A percentile compares a stretch with the other conserved stretches of the same genome.
phyloP scores from a whole-genome alignment of 2,888 invertebrate species.

The Drosophila formosana region DNA sequence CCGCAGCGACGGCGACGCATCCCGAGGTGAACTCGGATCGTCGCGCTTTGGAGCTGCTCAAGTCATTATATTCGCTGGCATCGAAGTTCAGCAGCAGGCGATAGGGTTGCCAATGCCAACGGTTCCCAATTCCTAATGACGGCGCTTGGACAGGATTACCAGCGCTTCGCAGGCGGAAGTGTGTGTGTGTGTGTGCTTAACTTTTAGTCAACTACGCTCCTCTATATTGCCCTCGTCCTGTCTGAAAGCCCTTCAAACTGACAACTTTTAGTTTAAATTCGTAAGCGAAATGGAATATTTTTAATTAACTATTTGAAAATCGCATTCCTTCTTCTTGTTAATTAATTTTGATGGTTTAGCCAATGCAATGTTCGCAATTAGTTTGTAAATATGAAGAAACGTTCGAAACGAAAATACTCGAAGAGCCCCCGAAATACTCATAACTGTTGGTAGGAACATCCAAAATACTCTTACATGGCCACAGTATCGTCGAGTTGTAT shows the following conservation, averaged over 20 bases:
- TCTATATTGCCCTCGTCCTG: constrained; percentile 8
- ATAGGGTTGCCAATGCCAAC: constrained; percentile 64
- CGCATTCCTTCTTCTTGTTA: constrained; percentile 48
- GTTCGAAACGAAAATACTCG: constrained; percentile 61
- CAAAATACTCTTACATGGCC: constrained; percentile 26
- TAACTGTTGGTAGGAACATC: constrained; percentile 7
- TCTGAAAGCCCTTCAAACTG: constrained; percentile 11
- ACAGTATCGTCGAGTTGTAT: constrained; percentile 62
- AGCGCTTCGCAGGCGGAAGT: constrained; percentile 42
- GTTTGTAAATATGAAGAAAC: constrained; percentile 75
- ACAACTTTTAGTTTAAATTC: constrained; percentile 31
- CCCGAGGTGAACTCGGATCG: constrained; percentile 87
- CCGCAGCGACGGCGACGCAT: constrained; percentile 58
- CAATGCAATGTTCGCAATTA: constrained; percentile 65
- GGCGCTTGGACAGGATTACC: constrained; percentile 45
- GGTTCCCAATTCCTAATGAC: constrained; percentile 71
- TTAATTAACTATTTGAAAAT: constrained; percentile 15
- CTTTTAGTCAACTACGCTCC: constrained; percentile 74
- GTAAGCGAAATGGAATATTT: constrained; percentile 2
- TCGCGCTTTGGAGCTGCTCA: constrained; percentile 92
- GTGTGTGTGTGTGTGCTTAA: constrained; percentile 57
- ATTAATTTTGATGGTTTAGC: constrained; percentile 59
- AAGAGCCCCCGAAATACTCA: constrained; percentile 45
- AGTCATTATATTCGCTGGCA: constrained; percentile 93
- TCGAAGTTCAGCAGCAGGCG: constrained; percentile 91